Conservation (phyloP, 1,140 invertebrate species). For the Hypothenemus hampei region DNA sequence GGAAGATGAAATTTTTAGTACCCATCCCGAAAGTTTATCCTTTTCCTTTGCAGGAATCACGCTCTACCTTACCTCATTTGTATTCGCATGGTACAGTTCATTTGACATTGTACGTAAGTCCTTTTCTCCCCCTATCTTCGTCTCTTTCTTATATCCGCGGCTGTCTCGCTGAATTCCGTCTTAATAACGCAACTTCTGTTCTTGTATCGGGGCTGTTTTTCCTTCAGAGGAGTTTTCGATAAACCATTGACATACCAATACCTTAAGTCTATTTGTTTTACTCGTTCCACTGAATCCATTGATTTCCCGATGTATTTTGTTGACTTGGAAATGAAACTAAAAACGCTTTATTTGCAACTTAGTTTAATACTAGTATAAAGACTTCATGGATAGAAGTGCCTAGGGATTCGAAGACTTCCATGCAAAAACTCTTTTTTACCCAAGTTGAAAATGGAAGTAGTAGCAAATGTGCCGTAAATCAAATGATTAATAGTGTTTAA, state of each 20-base stretch:
- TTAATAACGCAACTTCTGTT: constrained; percentile 23
- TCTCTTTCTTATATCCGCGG: constrained; percentile 8
- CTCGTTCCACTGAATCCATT: too few relatives aligned
- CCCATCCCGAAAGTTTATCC: constrained; percentile 9
- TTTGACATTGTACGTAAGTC: constrained; percentile 24
- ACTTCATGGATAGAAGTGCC: not conserved
- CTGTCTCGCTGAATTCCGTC: constrained; percentile 8
- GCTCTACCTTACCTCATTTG: constrained; percentile 13
- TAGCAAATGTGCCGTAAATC: constrained; percentile 28
- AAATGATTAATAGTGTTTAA: constrained; percentile 28
- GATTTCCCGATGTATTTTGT: too few relatives aligned
- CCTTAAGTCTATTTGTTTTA: too few relatives aligned
- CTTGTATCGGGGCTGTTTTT: constrained; percentile 8
- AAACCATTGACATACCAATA: too few relatives aligned
- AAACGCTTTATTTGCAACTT: too few relatives aligned
- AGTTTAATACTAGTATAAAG: too few relatives aligned
- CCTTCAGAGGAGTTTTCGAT: constrained; percentile 14
- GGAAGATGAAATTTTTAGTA: too few relatives aligned
- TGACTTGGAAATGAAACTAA: too few relatives aligned
- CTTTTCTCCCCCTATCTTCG: not conserved
- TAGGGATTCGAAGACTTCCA: not conserved
- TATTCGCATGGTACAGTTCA: constrained; percentile 23
- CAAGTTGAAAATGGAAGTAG: constrained; percentile 23
- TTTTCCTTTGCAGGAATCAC: constrained; percentile 9
- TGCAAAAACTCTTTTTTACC: constrained; percentile 18